A percentile compares a stretch with the other conserved stretches of the same genome.
These are phyloP conservation scores for Meta bourneti DNA, from an alignment of 2,888 invertebrate species.

Conservation along the genomic window DNA sequence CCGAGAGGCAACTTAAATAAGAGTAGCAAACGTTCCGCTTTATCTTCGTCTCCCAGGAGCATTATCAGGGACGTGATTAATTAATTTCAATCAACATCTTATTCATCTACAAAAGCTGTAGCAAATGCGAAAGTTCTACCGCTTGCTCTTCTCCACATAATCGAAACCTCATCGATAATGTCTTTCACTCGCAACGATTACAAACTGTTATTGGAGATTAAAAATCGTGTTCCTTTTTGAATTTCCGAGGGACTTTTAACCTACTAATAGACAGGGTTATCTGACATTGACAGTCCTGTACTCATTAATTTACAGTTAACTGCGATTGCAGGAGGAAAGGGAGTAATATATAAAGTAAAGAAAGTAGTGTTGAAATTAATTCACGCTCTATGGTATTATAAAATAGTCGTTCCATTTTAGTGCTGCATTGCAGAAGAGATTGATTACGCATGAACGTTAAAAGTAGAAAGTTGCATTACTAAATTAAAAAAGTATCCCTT, in stretches of 20 bases:
- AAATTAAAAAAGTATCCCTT: too few relatives aligned
- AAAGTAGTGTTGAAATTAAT: too few relatives aligned
- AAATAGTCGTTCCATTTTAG: too few relatives aligned
- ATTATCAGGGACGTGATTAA: slow-evolving; percentile 40
- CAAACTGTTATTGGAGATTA: slow-evolving; percentile 53
- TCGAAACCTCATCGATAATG: slow-evolving; percentile 50
- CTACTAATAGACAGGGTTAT: slow-evolving; percentile 8
- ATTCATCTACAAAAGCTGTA: slow-evolving; percentile 50
- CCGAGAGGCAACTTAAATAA: not conserved
- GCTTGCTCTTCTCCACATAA: slow-evolving; percentile 37
- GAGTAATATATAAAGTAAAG: not conserved
- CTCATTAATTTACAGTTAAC: slow-evolving; percentile 12
- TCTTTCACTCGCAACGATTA: slow-evolving; percentile 15
- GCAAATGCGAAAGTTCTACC: slow-evolving; percentile 44
- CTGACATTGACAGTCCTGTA: slow-evolving; percentile 27
- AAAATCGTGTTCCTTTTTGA: slow-evolving; percentile 52
- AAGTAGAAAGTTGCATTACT: too few relatives aligned
- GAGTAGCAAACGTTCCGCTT: slow-evolving; percentile 19
- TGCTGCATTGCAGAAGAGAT: too few relatives aligned
- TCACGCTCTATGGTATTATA: too few relatives aligned
- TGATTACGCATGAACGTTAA: too few relatives aligned
- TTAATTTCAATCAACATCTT: slow-evolving; percentile 61
- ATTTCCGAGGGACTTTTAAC: slow-evolving; percentile 19
- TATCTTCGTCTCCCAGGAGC: slow-evolving; percentile 59
- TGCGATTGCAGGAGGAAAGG: not conserved